These are phyloP conservation scores for Chlorodrepanis virens DNA, from an alignment of 2,113 vertebrate genomes.

Conservation along the genomic window DNA sequence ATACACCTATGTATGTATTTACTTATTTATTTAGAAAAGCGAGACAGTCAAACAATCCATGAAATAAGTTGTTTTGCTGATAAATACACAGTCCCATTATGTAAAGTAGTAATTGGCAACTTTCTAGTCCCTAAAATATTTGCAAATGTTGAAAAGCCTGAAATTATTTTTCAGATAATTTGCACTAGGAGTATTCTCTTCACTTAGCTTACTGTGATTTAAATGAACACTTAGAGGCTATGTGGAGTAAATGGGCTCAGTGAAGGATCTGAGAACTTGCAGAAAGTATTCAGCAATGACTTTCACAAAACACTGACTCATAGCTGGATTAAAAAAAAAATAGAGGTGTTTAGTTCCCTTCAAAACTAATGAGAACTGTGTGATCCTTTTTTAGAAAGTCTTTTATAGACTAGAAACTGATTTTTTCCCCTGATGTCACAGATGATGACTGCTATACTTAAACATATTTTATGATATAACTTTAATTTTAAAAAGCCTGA, in stretches of 20 bases:
- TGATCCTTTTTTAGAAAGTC: background rate
- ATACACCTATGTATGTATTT: background rate
- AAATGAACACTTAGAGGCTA: background rate
- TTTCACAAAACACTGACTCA: constrained; percentile 33
- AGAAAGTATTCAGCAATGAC: background rate
- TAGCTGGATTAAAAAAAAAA: background rate
- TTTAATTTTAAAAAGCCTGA: background rate
- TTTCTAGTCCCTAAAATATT: background rate
- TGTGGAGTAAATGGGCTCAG: background rate
- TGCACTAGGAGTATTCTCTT: background rate
- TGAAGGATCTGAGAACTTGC: background rate
- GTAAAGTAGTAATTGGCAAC: background rate
- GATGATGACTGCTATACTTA: background rate
- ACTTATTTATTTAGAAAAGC: background rate
- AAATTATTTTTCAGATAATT: background rate
- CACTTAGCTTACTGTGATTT: background rate
- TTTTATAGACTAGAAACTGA: background rate
- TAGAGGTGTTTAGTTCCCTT: background rate
- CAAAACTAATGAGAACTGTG: background rate
- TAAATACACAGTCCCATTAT: background rate
- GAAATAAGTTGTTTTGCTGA: background rate
- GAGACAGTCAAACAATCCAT: background rate
- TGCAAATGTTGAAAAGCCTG: background rate
- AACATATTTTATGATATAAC: background rate
- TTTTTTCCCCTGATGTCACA: background rate